Evolutionary conservation across 2,113 vertebrate genomes (phyloP), one percentile per base, ranked within the genome.

Genomic region (Elgaria multicarinata): DNA sequence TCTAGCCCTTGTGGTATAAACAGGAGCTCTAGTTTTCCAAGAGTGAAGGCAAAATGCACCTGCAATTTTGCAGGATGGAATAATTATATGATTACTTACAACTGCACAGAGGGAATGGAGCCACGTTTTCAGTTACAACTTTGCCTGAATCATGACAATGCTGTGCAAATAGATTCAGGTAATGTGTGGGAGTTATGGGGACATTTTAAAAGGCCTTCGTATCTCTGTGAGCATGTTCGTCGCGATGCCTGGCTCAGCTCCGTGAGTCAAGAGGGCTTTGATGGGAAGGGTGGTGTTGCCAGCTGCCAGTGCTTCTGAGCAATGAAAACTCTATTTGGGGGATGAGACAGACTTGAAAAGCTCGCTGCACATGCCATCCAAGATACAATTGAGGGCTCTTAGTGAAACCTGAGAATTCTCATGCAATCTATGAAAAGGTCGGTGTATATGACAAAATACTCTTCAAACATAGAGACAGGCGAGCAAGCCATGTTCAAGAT

Each of bases 11-110:
- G 83, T 1, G 3, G 22, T 69, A 42, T 24, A 14, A 26, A 87
- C 71, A 80, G 66, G n/a, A 87, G 46, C 33, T 71, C 66, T 80
- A 69, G 33, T 80, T 87, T 87, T 79, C 33, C 64, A 79, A 33
- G 64, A 71, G 64, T 13, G 14, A n/a, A 75, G 20, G 31, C 22
- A 28, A 20, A 83, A 64, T 39, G n/a, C 36, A 36, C 36, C 64
- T 46, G 31, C 42, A 44, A 39, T 83, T 83, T 64, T 16, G 46
- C 31, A 36, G 33, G 76, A 46, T 66, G 55, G 55, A 33, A 33
- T 64, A 44, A 64, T 50, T 67, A 74, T 74, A 82, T 46, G 67
- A 46, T 64, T 75, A 75, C 42, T 89, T 46, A n/a, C 53, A 64
- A n/a, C 46, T 24, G 2, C 69, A n/a, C 3, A 22, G 31, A 14